Evolutionary conservation across 1,140 invertebrate genomes (phyloP), one percentile per base, ranked within the genome.

Genomic region (honey bee (Apis mellifera)): DNA sequence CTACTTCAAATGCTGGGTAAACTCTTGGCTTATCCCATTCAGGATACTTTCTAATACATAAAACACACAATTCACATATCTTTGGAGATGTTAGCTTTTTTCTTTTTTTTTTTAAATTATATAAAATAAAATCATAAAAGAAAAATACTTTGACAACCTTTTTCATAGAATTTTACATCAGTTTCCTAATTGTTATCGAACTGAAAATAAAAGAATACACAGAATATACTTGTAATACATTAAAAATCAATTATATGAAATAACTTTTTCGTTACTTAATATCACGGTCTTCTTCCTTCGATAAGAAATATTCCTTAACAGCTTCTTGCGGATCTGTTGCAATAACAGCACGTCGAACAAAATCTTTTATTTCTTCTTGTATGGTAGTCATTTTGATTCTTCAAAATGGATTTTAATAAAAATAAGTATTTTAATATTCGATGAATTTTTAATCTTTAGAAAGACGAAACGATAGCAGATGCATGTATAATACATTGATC

Each of bases 11-110:
- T 75, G 94, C 93, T 7, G 95, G 95, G 0, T 93, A 94, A 2
- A 93, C 91, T n/a, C 94, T 94, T 1, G 94, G 92, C 1, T 94
- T 90, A 78, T 96, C 95, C 94, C 95, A 95, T 93, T 95, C 94
- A 82, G 95, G 95, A 90, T 95, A 94, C 89, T 95, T 95, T 90
- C 95, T 95, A 84, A 54, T 54, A 65, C 57, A 52, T 17, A 82
- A 59, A 48, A 52, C 26, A 65, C 9, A 80, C 13, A 21, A 48
- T 17, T 79, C 48, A 50, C n/a, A 52, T 71, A 60, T 55, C 62
- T 80, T 26, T 50, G n/a, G 11, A 74, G 26, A 65, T 65, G 60
- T 26, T 23, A 42, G 55, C 26, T 17, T 66, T 5, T 54, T 59
- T 42, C n/a, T n/a, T 42, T 42, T 42, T 7, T 32, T 65, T 32